Evolutionary conservation across 2,888 invertebrate genomes (phyloP).

Genomic region (Adela reaumurella): DNA sequence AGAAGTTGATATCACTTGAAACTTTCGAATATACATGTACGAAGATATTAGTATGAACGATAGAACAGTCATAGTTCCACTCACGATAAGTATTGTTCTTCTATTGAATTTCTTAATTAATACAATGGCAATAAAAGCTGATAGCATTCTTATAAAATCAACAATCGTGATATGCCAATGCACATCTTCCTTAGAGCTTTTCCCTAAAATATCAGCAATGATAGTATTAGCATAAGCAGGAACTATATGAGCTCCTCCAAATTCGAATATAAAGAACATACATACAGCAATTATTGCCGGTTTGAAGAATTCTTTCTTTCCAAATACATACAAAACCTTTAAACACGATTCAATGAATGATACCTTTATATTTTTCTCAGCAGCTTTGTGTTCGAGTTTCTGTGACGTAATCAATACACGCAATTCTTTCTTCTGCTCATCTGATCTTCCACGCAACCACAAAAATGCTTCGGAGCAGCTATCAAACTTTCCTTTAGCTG

Average conservation of each 20-base stretch:
- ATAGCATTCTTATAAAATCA: conserved; percentile 60
- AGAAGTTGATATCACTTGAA: conserved; percentile 24
- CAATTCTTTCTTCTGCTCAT: conserved; percentile 37
- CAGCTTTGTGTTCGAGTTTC: conserved; percentile 23
- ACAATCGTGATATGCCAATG: conserved; percentile 61
- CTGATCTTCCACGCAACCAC: conserved; percentile 56
- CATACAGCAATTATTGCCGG: conserved; percentile 44
- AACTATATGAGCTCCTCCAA: conserved; percentile 46
- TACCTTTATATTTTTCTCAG: conserved; percentile 18
- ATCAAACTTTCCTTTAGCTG: conserved; percentile 52
- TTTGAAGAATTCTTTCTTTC: conserved; percentile 45
- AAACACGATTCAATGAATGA: conserved; percentile 35
- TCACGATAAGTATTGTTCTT: conserved; percentile 37
- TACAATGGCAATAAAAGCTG: conserved; percentile 56
- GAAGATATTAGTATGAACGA: conserved; percentile 33
- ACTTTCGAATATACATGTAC: conserved; percentile 37
- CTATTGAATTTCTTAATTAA: conserved; percentile 35
- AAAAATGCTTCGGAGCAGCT: conserved; percentile 58
- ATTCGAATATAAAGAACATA: conserved; percentile 46
- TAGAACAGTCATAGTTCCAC: conserved; percentile 36
- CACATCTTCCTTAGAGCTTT: conserved; percentile 30
- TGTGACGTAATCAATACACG: conserved; percentile 39
- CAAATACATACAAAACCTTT: no score
- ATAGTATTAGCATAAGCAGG: conserved; percentile 46
- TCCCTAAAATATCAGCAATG: conserved; percentile 34